A percentile compares a stretch with the other conserved stretches of the same genome.
Evolutionary conservation across 2,888 invertebrate species (phyloP).

Genomic region (Agapostemon virescens): DNA sequence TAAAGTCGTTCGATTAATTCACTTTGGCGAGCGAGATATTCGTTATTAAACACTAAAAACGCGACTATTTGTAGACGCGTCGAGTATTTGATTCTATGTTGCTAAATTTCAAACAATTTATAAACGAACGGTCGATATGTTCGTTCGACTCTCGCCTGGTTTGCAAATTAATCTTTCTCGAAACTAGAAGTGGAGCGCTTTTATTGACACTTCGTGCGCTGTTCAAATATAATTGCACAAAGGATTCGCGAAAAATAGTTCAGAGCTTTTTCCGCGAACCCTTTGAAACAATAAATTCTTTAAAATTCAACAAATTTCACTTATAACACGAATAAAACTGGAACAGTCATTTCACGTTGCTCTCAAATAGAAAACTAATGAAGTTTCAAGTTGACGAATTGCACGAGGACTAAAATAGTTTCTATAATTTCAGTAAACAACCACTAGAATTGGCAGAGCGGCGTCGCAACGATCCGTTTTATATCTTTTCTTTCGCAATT

Average conservation of each 20-base stretch:
- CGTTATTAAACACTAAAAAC: conserved; percentile 35
- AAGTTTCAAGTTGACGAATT: no score
- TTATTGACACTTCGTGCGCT: neutral
- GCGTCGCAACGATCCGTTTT: neutral
- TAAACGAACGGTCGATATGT: neutral
- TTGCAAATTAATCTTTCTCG: neutral
- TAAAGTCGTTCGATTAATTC: conserved; percentile 50
- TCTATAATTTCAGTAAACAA: no score
- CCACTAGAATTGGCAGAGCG: neutral
- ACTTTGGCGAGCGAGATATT: conserved; percentile 28
- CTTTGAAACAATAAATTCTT: neutral
- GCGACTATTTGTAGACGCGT: conserved; percentile 23
- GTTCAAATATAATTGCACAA: neutral
- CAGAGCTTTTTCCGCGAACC: neutral
- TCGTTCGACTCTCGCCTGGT: neutral
- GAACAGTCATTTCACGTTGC: neutral
- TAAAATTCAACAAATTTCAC: no score
- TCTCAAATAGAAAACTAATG: neutral
- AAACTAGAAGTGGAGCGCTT: neutral
- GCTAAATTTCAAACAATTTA: neutral
- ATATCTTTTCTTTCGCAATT: neutral
- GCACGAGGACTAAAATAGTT: no score
- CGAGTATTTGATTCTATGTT: conserved; percentile 20
- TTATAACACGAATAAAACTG: neutral
- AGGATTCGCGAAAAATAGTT: neutral